Base-by-base conservation (phyloP, 2,888 invertebrate species). In the Lordiphosa fenestrarum region DNA sequence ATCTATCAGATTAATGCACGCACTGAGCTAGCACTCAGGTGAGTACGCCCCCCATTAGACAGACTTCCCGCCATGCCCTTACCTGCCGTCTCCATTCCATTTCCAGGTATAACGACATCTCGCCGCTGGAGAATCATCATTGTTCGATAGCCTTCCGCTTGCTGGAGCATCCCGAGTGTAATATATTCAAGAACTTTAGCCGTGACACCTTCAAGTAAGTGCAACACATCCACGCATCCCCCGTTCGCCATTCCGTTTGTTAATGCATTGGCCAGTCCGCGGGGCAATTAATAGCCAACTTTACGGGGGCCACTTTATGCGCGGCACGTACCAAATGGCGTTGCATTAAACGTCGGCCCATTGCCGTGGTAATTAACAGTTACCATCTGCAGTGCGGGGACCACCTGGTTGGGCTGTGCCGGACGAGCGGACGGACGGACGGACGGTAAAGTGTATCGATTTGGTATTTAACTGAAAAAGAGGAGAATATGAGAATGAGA, bases 101-200 rank as follows among this genome's bases (percentile, higher is more conserved):
- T 46, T 67, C 6, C 60, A 90, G 90, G 61, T 95, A 95, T 90
- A 95, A 95, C 89, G 95, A 95, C 90, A 95, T 95, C 85, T 95
- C 95, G 51, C 95, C 95, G 3, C 90, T 95, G 86, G 95, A 95
- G 89, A 95, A 95, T 89, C 95, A 95, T 88, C 95, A 95, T 87
- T 95, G 95, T 89, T 95, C 95, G 66, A 94, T 95, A 74, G 94
- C 95, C 42, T 95, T 95, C 89, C 93, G 94, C 64, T 92, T 95
- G 71, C 91, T 95, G 73, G 94, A 94, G 86, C 92, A 94, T 84
- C 93, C 94, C 53, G 94, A 95, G 85, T 94, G 94, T 89, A 95
- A 95, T 89, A 94, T 95, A 73, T 93, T 95, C 87, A 92, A 93
- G 71, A 93, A 93, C 78, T 91, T 95, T 78, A 91, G 91, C 71